Conservation (phyloP, 2,113 vertebrate species). For the Eudorcas thomsonii region DNA sequence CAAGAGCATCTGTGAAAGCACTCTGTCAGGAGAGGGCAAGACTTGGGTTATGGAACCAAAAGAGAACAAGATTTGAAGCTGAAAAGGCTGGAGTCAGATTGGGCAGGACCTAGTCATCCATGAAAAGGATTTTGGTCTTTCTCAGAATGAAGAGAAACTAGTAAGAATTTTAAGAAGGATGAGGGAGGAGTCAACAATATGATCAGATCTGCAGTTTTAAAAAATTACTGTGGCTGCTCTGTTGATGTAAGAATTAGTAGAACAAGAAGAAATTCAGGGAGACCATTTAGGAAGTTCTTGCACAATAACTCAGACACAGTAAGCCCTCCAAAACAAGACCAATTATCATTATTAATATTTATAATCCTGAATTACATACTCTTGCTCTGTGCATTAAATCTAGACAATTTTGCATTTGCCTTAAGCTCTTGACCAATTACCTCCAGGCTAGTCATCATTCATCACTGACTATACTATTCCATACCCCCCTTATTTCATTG, state of each 20-base stretch:
- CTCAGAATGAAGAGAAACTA: neutral
- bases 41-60: neutral
- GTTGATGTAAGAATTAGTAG: neutral
- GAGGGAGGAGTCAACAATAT: neutral
- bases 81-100: neutral
- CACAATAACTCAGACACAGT: neutral
- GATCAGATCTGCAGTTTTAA: constrained; percentile 1
- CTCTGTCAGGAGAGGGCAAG: neutral
- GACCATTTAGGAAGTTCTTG: neutral
- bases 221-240: neutral
- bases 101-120: neutral
- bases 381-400: neutral
- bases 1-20: neutral
- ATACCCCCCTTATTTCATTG: neutral
- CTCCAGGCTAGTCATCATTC: neutral
- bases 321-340: neutral
- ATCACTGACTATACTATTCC: neutral
- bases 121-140: neutral
- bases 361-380: neutral
- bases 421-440: neutral
- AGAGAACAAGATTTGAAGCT: neutral
- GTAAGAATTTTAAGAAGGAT: neutral
- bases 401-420: neutral
- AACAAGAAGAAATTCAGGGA: neutral
- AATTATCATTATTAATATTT: neutral